These are phyloP conservation scores for Goniozus legneri DNA, from an alignment of 1,140 invertebrate genomes.

Conservation along the genomic window DNA sequence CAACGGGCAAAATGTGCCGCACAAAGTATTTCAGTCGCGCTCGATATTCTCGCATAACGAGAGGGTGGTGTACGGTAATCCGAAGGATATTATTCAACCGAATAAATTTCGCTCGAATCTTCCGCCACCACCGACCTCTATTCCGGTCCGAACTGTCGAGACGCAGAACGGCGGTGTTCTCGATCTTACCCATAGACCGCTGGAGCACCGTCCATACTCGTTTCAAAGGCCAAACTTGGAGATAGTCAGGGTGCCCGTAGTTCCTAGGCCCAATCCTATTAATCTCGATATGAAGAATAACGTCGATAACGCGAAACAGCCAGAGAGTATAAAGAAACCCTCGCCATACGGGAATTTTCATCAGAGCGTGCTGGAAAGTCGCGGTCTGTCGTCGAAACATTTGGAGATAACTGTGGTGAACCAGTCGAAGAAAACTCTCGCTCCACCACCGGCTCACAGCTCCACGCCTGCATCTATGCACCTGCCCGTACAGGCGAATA, in stretches of 20 bases:
- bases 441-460: no score
- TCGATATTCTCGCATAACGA: slow-evolving; percentile 64
- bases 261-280: slow-evolving; percentile 44
- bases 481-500: no score
- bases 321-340: slow-evolving; percentile 1
- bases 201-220: slow-evolving; percentile 20
- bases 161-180: slow-evolving; percentile 28
- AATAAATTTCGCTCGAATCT: slow-evolving; percentile 38
- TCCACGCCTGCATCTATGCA: no score
- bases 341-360: slow-evolving; percentile 31
- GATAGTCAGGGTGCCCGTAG: slow-evolving; percentile 49
- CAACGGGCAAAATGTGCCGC: slow-evolving; percentile 47
- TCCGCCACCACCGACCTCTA: slow-evolving; percentile 14
- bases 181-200: slow-evolving; percentile 39
- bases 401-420: slow-evolving; percentile 51
- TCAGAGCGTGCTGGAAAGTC: slow-evolving; percentile 41
- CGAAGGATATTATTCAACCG: slow-evolving; percentile 61
- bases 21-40: slow-evolving; percentile 62
- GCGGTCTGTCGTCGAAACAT: slow-evolving; percentile 50
- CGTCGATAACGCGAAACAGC: background rate
- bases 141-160: slow-evolving; percentile 13
- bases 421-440: slow-evolving; percentile 34
- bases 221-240: slow-evolving; percentile 46
- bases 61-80: slow-evolving; percentile 67
- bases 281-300: slow-evolving; percentile 39